Conservation (phyloP, 2,113 vertebrate species). For the Microcebus ravelobensis region DNA sequence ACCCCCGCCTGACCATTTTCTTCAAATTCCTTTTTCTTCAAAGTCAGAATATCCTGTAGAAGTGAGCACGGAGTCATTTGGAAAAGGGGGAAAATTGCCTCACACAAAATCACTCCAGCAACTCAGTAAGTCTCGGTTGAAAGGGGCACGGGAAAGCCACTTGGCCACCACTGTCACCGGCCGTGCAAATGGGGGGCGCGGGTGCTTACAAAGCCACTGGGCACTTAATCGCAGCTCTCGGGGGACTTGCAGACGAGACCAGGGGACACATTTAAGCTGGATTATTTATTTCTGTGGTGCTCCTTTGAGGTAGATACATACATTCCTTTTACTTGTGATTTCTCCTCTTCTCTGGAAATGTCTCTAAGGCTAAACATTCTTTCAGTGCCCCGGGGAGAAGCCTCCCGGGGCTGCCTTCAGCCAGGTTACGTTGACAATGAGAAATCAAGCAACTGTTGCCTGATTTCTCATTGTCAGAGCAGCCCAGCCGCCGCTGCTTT, state of each 20-base stretch:
- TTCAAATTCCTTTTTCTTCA: background rate
- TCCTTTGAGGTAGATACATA: slow-evolving; percentile 40
- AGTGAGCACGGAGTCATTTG: accelerated
- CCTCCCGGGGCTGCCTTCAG: background rate
- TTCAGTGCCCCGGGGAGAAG: slow-evolving; percentile 3
- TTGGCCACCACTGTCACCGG: background rate
- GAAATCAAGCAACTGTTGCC: background rate
- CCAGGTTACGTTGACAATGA: background rate
- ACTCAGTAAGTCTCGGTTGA: slow-evolving; percentile 3
- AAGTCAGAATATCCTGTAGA: background rate
- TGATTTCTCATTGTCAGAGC: too few relatives aligned
- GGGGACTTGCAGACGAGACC: background rate
- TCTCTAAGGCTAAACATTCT: slow-evolving; percentile 67
- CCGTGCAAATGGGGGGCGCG: background rate
- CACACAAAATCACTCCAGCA: background rate
- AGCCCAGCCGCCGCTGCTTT: background rate
- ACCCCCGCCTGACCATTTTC: background rate
- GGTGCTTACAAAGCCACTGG: background rate
- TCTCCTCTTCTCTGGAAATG: slow-evolving; percentile 30
- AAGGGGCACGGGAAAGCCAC: background rate
- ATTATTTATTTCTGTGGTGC: slow-evolving; percentile 58
- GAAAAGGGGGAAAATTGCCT: background rate
- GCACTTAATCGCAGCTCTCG: slow-evolving; percentile 10
- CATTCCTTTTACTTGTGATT: slow-evolving; percentile 50
- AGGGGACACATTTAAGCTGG: slow-evolving; percentile 31